Evolutionary conservation across 1,140 invertebrate species (phyloP).

Genomic region (Anadara kagoshimensis): DNA sequence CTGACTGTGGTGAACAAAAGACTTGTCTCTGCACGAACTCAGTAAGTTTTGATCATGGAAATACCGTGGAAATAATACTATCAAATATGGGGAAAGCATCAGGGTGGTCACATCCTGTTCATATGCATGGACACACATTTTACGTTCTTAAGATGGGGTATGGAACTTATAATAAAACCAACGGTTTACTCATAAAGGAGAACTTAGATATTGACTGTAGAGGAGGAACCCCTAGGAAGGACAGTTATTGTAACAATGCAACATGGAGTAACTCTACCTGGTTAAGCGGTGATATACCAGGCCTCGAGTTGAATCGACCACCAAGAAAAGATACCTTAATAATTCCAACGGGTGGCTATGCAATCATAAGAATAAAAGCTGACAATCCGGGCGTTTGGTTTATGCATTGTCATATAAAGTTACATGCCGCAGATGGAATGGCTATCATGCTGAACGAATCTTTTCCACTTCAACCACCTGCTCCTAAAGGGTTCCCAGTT

Average conservation of each 20-base stretch:
- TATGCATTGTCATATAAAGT: slow-evolving; percentile 66
- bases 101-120: slow-evolving; percentile 80
- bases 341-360: slow-evolving; percentile 81
- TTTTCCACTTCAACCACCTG: slow-evolving; percentile 25
- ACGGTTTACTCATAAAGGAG: slow-evolving; percentile 60
- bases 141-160: slow-evolving; percentile 78
- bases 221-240: slow-evolving; percentile 7
- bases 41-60: slow-evolving; percentile 22
- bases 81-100: slow-evolving; percentile 77
- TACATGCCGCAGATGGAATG: slow-evolving; percentile 64
- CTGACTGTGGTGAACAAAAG: slow-evolving; percentile 38
- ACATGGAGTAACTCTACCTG: slow-evolving; percentile 55
- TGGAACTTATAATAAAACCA: slow-evolving; percentile 45
- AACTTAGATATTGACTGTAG: slow-evolving; percentile 54
- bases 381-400: slow-evolving; percentile 79
- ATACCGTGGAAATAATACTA: slow-evolving; percentile 48
- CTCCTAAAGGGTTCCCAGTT: slow-evolving; percentile 16
- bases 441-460: slow-evolving; percentile 63
- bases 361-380: slow-evolving; percentile 82
- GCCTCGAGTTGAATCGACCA: slow-evolving; percentile 75
- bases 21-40: slow-evolving; percentile 36
- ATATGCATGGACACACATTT: slow-evolving; percentile 85
- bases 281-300: slow-evolving; percentile 52
- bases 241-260: slow-evolving; percentile 58
- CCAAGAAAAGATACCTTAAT: slow-evolving; percentile 83